These are phyloP conservation scores for Zaprionus ghesquierei DNA, from an alignment of 1,140 invertebrate species.

Conservation along the genomic window DNA sequence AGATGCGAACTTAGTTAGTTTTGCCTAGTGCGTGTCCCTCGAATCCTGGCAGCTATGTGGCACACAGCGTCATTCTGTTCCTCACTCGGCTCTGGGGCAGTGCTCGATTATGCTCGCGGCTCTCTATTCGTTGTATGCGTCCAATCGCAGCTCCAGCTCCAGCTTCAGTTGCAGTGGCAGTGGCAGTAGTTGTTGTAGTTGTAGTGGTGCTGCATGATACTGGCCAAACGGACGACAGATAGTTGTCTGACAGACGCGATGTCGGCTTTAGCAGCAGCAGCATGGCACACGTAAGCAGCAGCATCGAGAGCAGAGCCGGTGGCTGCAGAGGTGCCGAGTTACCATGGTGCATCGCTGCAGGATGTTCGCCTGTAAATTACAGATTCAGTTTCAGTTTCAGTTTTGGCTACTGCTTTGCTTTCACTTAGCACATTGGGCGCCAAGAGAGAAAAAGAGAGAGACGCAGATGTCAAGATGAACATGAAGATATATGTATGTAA, in stretches of 20 bases:
- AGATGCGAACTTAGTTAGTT: constrained; percentile 2
- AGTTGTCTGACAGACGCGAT: not conserved
- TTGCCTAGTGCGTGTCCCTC: not conserved
- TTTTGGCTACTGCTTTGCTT: not conserved
- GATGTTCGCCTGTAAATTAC: constrained; percentile 87
- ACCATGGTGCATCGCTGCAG: constrained; percentile 92
- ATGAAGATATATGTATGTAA: not conserved
- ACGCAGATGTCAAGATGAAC: no score
- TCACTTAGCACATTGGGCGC: not conserved
- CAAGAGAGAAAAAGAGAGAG: not conserved
- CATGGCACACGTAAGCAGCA: constrained; percentile 46
- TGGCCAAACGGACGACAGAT: not conserved
- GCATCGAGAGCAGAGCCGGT: constrained; percentile 61
- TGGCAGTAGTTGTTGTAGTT: constrained; percentile 13
- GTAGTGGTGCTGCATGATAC: not conserved
- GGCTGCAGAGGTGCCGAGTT: constrained; percentile 70
- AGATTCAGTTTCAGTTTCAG: not conserved
- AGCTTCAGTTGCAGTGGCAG: not conserved
- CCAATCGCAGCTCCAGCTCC: not conserved
- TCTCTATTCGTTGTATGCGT: not conserved
- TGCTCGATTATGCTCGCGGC: constrained; percentile 9
- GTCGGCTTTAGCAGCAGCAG: constrained; percentile 31
- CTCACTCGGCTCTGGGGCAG: not conserved
- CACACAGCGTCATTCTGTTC: constrained; percentile 9
- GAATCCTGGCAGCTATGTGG: constrained; percentile 51